Percentiles rank a stretch among this genome's conserved stretches.
Conservation (phyloP, 2,888 invertebrate species). For the Strigamia crassipes region DNA sequence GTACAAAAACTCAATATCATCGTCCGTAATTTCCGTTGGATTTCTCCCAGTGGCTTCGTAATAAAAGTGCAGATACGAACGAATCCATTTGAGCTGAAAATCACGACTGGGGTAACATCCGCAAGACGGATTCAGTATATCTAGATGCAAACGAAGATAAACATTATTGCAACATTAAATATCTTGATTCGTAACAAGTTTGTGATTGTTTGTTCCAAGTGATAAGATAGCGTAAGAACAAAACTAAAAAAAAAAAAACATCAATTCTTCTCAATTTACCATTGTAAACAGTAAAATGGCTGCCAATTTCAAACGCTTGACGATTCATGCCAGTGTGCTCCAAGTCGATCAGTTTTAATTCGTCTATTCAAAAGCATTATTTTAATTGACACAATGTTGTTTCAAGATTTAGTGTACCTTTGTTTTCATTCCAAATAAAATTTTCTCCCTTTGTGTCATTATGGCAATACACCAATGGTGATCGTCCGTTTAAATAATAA, state of each 20-base stretch:
- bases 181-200: neutral
- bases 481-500: neutral
- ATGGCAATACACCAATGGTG: conserved; percentile 32
- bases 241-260: neutral
- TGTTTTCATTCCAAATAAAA: conserved; percentile 44
- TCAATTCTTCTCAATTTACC: no score
- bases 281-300: neutral
- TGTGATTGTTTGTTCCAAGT: neutral
- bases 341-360: conserved; percentile 6
- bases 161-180: no score
- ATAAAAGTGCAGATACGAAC: neutral
- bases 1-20: neutral
- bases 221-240: neutral
- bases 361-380: neutral
- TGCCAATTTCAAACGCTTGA: conserved; percentile 2
- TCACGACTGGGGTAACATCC: conserved; percentile 3
- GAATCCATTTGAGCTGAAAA: conserved; percentile 8
- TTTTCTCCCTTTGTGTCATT: conserved; percentile 44
- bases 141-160: neutral
- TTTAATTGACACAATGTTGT: neutral
- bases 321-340: neutral
- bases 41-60: neutral
- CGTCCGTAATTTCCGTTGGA: neutral
- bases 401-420: neutral
- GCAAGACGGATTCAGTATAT: neutral